Evolutionary conservation across 2,888 invertebrate species (phyloP).

Genomic region (Orthonevra nobilis): DNA sequence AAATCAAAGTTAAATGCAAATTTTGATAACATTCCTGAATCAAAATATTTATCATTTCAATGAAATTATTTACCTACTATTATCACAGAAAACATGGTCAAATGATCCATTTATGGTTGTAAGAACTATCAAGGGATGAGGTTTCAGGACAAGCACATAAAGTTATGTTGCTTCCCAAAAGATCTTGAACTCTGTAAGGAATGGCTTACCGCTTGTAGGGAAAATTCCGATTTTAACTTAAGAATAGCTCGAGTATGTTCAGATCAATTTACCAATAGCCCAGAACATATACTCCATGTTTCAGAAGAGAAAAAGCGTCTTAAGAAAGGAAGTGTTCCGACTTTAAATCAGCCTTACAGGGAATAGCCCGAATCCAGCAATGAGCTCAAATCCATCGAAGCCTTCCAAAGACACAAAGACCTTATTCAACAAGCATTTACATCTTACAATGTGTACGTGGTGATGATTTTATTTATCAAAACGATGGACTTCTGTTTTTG

Average conservation of each 20-base stretch:
- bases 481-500: too few species aligned
- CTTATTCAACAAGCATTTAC: neutral
- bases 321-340: slow-evolving; percentile 4
- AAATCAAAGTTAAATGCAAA: too few species aligned
- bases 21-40: too few species aligned
- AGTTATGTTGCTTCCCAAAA: slow-evolving; percentile 19
- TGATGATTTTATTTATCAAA: too few species aligned
- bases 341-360: neutral
- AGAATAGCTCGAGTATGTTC: slow-evolving; percentile 30
- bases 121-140: slow-evolving; percentile 28
- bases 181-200: neutral
- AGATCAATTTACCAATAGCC: slow-evolving; percentile 21
- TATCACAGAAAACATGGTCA: slow-evolving; percentile 29
- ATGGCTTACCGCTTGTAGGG: slow-evolving; percentile 7
- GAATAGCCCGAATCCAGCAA: neutral
- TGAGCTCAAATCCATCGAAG: neutral
- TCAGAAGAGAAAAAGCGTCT: slow-evolving; percentile 9
- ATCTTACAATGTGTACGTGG: slow-evolving; percentile 9
- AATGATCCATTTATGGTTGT: slow-evolving; percentile 13
- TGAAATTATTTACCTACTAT: too few species aligned
- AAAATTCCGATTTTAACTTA: neutral
- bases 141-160: neutral
- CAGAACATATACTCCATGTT: slow-evolving; percentile 10
- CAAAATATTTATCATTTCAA: too few species aligned
- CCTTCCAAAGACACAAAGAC: neutral